Evolutionary conservation across 2,797 vertebrate species (phyloP).

Genomic region (Melanotaenia parkinsoni): DNA sequence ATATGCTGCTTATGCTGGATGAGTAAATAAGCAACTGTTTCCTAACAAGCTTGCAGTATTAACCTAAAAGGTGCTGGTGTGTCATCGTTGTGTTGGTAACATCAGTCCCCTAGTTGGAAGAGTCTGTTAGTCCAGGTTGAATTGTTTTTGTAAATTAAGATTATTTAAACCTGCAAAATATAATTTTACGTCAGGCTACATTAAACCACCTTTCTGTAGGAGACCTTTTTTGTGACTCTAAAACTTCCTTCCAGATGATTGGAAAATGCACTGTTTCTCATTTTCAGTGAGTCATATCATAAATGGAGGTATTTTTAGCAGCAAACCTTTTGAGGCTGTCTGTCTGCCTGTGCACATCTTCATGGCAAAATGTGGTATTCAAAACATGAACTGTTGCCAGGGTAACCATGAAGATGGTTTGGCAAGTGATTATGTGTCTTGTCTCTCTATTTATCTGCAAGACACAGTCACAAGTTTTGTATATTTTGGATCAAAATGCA

Average conservation of each 20-base stretch:
- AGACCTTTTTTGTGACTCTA: not conserved
- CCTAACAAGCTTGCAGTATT: not conserved
- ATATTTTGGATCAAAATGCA: not conserved
- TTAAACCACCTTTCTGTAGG: not conserved
- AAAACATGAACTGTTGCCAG: not conserved
- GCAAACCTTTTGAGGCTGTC: not conserved
- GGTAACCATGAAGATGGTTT: not conserved
- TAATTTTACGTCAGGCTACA: not conserved
- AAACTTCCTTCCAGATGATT: too few relatives aligned
- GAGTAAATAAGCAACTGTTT: not conserved
- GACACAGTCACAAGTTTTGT: not conserved
- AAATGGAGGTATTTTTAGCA: not conserved
- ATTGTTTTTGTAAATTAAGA: not conserved
- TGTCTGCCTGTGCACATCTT: not conserved
- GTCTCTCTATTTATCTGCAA: not conserved
- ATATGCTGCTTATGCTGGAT: too few relatives aligned
- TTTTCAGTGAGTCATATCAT: slow-evolving; percentile 6
- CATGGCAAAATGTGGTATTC: not conserved
- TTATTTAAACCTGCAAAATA: not conserved
- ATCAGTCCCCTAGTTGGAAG: not conserved
- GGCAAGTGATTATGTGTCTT: not conserved
- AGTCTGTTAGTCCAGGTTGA: not conserved
- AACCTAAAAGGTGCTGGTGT: too few relatives aligned
- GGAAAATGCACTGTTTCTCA: not conserved
- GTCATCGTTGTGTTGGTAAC: too few relatives aligned